Percentiles rank a stretch among this genome's conserved stretches.
Conservation (phyloP, 2,113 vertebrate genomes). For the Otis tarda region DNA sequence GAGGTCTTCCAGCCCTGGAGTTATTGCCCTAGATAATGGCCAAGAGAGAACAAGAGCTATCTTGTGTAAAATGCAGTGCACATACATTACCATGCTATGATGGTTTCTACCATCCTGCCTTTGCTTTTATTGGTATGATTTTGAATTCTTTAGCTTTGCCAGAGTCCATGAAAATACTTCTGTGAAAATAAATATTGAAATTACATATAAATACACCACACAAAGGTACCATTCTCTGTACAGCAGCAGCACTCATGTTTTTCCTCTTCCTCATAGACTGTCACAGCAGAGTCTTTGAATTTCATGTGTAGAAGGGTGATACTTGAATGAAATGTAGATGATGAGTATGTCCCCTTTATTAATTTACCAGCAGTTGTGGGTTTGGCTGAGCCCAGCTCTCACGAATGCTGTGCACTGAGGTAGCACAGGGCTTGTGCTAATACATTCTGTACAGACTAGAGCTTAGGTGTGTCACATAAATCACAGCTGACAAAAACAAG, state of each 20-base stretch:
- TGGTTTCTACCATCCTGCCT: background rate
- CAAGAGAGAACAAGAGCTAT: background rate
- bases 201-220: background rate
- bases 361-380: background rate
- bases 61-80: background rate
- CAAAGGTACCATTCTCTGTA: background rate
- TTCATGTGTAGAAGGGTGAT: background rate
- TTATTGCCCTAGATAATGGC: background rate
- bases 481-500: background rate
- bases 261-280: background rate
- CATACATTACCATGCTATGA: accelerated
- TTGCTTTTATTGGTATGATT: background rate
- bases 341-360: background rate
- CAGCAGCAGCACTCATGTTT: background rate
- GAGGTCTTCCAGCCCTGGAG: slow-evolving; percentile 20
- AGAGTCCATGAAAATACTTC: background rate
- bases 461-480: background rate
- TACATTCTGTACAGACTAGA: background rate
- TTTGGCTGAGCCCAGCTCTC: background rate
- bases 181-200: background rate
- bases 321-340: background rate
- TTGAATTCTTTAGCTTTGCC: background rate
- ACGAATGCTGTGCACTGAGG: background rate
- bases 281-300: background rate
- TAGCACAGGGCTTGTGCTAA: background rate